Evolutionary conservation across 2,888 invertebrate species (phyloP).

Genomic region (Taphrorychus bicolor): DNA sequence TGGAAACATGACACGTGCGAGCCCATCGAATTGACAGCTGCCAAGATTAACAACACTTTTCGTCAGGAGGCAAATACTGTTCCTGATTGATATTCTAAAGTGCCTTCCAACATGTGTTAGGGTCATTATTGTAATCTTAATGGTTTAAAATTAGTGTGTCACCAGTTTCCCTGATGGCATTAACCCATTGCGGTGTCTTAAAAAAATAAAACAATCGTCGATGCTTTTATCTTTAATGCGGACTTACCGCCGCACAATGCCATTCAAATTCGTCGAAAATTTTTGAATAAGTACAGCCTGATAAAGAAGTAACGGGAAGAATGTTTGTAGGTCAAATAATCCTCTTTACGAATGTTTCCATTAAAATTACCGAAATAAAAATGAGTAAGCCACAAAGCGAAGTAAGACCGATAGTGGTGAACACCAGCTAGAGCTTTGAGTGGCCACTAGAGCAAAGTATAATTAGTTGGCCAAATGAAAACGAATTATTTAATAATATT

Average conservation of each 20-base stretch:
- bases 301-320: constrained; percentile 16
- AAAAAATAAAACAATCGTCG: constrained; percentile 28
- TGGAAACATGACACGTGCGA: constrained; percentile 22
- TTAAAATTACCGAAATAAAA: not conserved
- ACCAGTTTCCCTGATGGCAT: constrained; percentile 21
- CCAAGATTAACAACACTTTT: constrained; percentile 17
- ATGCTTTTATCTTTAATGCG: constrained; percentile 15
- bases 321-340: not conserved
- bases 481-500: too few species aligned
- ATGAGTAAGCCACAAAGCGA: not conserved
- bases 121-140: constrained; percentile 39
- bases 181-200: constrained; percentile 28
- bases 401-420: too few species aligned
- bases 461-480: too few species aligned
- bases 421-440: too few species aligned
- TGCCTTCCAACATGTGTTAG: constrained; percentile 30
- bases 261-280: constrained; percentile 17
- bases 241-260: constrained; percentile 16
- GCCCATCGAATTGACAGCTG: constrained; percentile 26
- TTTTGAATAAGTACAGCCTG: constrained; percentile 2
- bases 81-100: constrained; percentile 37
- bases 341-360: not conserved
- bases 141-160: constrained; percentile 40
- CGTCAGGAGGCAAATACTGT: constrained; percentile 19
- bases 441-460: too few species aligned